Base-by-base conservation (phyloP, 2,888 invertebrate species). In the Carpatolechia fugitivella region DNA sequence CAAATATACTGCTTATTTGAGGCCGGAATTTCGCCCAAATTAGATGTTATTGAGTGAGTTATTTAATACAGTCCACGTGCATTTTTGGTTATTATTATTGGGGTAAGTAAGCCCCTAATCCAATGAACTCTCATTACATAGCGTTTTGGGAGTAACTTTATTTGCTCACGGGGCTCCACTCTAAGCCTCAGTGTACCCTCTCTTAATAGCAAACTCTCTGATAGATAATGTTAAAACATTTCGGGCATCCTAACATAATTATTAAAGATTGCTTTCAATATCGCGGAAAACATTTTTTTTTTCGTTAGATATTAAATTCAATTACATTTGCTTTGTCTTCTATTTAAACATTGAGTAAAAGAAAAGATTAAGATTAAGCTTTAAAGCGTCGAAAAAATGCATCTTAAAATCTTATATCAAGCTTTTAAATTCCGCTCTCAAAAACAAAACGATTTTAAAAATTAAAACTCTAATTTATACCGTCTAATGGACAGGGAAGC, bases 81-180 rank as follows among this genome's bases (percentile, higher is more conserved):
- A 85, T 89, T 89, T 88, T 87, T 85, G 85, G 81, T 85, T 87
- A 85, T 87, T 86, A 87, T 88, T 88, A 83, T 86, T 85, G 79
- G 77, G 80, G 86, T 79, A 77, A 64, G 67, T 78, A 81, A 80
- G 79, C 82, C 69, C 70, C 66, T 89, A 90, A 90, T 90, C 90
- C 89, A 87, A 89, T 89, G 85, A 83, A 85, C 76, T 85, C 85
- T 85, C 83, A 87, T 89, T 89, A 88, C 72, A 56, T 73, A 68
- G 78, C 87, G 86, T 84, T 86, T 80, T 74, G 77, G 76, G 69
- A 70, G 63, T 75, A 82, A 85, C 78, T 79, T 89, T 90, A 87
- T 89, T 89, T 90, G 83, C 82, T 80, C 71, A 62, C 68, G 74
- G 66, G 76, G 85, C 80, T 83, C 78, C 78, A 66, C 64, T 57